These are phyloP conservation scores for Lysandra coridon DNA, from an alignment of 2,888 invertebrate genomes.

Conservation along the genomic window DNA sequence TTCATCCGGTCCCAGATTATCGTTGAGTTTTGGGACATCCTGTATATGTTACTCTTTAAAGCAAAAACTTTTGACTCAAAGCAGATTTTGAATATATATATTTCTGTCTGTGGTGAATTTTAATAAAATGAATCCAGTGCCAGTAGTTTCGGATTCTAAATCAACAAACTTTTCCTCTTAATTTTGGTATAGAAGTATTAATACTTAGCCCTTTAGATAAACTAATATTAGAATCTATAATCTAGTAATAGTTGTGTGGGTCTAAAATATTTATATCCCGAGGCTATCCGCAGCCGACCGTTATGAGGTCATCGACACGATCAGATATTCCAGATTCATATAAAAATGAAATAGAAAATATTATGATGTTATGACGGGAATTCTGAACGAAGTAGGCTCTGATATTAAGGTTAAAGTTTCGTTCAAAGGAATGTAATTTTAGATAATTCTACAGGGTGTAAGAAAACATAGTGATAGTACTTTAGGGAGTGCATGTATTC, in stretches of 20 bases:
- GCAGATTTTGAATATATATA: too few species aligned
- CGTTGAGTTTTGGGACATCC: too few species aligned
- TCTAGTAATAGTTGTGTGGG: background rate
- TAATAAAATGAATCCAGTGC: too few species aligned
- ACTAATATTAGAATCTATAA: background rate
- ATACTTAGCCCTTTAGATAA: background rate
- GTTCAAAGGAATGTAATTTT: background rate
- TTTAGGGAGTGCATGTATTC: too few species aligned
- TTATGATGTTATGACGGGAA: background rate
- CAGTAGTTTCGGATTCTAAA: too few species aligned
- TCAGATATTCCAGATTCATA: slow-evolving; percentile 12
- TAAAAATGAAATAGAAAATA: slow-evolving; percentile 1
- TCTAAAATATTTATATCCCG: background rate
- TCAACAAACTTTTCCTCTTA: too few species aligned
- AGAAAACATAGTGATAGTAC: too few species aligned
- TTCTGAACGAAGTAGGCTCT: background rate
- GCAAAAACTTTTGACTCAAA: too few species aligned
- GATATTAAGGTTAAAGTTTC: background rate
- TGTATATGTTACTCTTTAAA: too few species aligned
- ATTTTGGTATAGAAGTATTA: too few species aligned
- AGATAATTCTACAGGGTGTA: background rate
- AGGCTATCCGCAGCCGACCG: background rate
- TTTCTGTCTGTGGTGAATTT: too few species aligned
- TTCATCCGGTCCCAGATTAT: too few species aligned
- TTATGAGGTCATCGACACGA: slow-evolving; percentile 13